Evolutionary conservation across 1,140 invertebrate genomes (phyloP).

Genomic region (Brachionus koreanus): DNA sequence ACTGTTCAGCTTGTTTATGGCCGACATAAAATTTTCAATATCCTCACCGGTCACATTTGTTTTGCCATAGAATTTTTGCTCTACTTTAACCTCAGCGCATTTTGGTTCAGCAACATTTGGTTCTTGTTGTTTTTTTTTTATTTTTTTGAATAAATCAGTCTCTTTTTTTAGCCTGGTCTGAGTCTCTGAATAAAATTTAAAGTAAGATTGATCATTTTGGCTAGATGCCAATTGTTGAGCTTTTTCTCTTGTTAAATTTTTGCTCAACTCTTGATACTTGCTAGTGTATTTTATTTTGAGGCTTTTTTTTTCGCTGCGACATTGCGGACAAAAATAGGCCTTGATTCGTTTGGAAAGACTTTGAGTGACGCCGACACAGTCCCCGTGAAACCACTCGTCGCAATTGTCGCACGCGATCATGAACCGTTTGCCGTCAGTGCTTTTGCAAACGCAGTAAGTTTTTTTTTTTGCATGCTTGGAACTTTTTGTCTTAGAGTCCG

Average conservation of each 20-base stretch:
- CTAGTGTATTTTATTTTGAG: constrained; percentile 69
- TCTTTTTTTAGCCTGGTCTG: constrained; percentile 19
- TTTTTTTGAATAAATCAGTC: constrained; percentile 49
- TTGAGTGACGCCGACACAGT: constrained; percentile 90
- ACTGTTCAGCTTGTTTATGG: constrained; percentile 46
- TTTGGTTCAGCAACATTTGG: constrained; percentile 48
- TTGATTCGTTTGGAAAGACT: constrained; percentile 86
- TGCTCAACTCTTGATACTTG: constrained; percentile 49
- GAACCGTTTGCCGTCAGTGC: constrained; percentile 83
- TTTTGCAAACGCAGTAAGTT: constrained; percentile 88
- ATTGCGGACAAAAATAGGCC: constrained; percentile 76
- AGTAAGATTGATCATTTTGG: neutral
- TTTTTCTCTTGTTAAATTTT: constrained; percentile 45
- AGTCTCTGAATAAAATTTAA: constrained; percentile 21
- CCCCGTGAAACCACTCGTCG: constrained; percentile 97
- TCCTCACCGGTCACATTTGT: constrained; percentile 49
- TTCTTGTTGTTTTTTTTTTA: constrained; percentile 63
- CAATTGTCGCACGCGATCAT: constrained; percentile 97
- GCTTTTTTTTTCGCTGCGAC: constrained; percentile 71
- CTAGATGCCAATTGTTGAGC: neutral
- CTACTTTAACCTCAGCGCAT: constrained; percentile 47
- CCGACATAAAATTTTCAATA: constrained; percentile 46
- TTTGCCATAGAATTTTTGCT: constrained; percentile 40
- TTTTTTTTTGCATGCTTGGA: constrained; percentile 45
- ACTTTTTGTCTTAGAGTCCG: neutral